Evolutionary conservation across 2,888 invertebrate genomes (phyloP), one percentile per base, ranked within the genome.

Genomic region (Pseudeuparius sepicola): DNA sequence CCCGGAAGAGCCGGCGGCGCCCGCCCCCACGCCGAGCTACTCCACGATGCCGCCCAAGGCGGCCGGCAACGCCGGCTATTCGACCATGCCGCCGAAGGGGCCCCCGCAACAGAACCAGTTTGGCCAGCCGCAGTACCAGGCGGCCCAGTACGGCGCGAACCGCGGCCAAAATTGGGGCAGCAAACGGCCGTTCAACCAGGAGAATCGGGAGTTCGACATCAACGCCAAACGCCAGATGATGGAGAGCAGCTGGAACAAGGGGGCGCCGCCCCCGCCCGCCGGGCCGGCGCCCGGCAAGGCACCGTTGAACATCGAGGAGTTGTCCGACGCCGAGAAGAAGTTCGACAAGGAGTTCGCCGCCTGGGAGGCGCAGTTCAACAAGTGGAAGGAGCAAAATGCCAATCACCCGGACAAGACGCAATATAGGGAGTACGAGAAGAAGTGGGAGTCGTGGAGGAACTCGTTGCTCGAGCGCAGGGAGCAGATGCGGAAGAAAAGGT

Each of bases 361-460:
- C 54, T 93, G 92, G 92, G 89, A 90, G 61, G 75, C 83, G 47
- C 86, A 92, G 58, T 92, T 90, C 59, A 78, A 83, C 51, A 82
- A 82, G 50, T 93, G 93, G 93, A 86, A 85, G 56, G 75, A 77
- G 42, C 85, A 89, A 53, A 93, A 93, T 65, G 80, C 78, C 18
- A 84, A 87, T 60, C 90, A 92, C 65, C 92, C 92, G 1, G 89
- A 92, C 58, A 85, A 82, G 60, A 77, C 78, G 61, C 83, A 85
- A 47, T 87, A 87, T 55, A 71, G 71, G 48, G 79, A 85, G 51
- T 92, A 90, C 61, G 87, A 90, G 61, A 74, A 80, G 32, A 88
- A 87, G 59, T 92, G 90, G 77, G 84, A 86, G 54, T 73, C 79
- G 20, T 89, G 85, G 66, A 70, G 86, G 11, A 74, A 75, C 45